A percentile compares a stretch with the other conserved stretches of the same genome.
phyloP scores from a whole-genome alignment of 2,888 invertebrate genomes.

The Drosophila mercatorum region DNA sequence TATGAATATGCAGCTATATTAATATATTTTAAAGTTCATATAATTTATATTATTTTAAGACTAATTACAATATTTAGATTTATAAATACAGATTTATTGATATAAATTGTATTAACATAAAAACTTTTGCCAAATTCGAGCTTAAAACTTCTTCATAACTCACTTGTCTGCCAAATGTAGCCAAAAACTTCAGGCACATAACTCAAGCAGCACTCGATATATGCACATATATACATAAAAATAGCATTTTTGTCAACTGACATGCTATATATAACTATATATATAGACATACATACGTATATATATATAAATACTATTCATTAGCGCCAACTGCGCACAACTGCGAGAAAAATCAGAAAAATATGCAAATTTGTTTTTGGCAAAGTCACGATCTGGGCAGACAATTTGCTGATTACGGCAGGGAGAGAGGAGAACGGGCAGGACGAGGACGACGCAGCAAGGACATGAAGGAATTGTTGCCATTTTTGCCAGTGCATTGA shows the following conservation, averaged over 20 bases:
- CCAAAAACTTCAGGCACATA: conserved; percentile 18
- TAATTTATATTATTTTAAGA: too few species aligned
- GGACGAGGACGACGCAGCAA: background rate
- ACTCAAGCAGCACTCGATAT: conserved; percentile 18
- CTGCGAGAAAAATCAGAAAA: conserved; percentile 71
- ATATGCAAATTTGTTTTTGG: conserved; percentile 78
- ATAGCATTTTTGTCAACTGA: conserved; percentile 24
- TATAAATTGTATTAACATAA: background rate
- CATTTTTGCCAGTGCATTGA: conserved; percentile 80
- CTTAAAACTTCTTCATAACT: background rate
- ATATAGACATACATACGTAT: background rate
- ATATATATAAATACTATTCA: conserved; percentile 55
- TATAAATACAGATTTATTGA: too few species aligned
- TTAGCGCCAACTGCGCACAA: conserved; percentile 74
- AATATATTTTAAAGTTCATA: too few species aligned
- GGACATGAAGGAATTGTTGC: conserved; percentile 71
- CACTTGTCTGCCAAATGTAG: conserved; percentile 35
- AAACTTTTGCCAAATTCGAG: conserved; percentile 1
- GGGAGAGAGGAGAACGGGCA: background rate
- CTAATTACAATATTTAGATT: too few species aligned
- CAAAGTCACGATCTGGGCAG: conserved; percentile 77
- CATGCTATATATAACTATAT: conserved; percentile 10
- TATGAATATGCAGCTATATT: too few species aligned
- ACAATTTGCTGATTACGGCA: conserved; percentile 80
- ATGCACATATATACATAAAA: conserved; percentile 5